A percentile compares a stretch with the other conserved stretches of the same genome.
phyloP scores from a whole-genome alignment of 2,113 vertebrate genomes.

The Gallinago undulata region DNA sequence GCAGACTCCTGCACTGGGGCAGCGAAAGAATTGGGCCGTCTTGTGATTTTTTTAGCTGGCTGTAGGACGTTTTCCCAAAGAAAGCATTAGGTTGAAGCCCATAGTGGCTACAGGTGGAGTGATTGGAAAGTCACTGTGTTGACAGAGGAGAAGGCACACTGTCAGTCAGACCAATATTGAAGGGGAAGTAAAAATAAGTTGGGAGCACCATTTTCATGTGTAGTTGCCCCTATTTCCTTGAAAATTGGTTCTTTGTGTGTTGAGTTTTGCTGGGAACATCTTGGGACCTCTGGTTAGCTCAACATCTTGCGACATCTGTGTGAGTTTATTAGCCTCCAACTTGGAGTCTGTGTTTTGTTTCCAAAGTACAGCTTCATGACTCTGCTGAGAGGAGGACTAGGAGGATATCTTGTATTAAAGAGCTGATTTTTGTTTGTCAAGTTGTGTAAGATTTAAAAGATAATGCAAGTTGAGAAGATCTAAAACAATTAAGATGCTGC shows the following conservation, averaged over 20 bases:
- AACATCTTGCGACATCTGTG: not conserved
- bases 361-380: not conserved
- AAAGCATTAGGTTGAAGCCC: not conserved
- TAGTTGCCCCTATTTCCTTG: not conserved
- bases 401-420: not conserved
- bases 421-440: not conserved
- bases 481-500: not conserved
- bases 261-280: not conserved
- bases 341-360: constrained; percentile 59
- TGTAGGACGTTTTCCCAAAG: not conserved
- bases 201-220: not conserved
- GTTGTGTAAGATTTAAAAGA: not conserved
- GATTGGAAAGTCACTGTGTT: not conserved
- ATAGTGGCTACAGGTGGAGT: fast-evolving
- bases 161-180: not conserved
- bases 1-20: not conserved
- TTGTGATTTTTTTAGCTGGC: not conserved
- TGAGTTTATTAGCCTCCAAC: not conserved
- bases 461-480: not conserved
- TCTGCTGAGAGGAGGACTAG: not conserved
- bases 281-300: not conserved
- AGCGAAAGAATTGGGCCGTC: not conserved
- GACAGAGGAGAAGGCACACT: not conserved
- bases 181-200: not conserved
- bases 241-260: not conserved